Conservation (phyloP, 2,113 vertebrate species). For the Rhombomys opimus region DNA sequence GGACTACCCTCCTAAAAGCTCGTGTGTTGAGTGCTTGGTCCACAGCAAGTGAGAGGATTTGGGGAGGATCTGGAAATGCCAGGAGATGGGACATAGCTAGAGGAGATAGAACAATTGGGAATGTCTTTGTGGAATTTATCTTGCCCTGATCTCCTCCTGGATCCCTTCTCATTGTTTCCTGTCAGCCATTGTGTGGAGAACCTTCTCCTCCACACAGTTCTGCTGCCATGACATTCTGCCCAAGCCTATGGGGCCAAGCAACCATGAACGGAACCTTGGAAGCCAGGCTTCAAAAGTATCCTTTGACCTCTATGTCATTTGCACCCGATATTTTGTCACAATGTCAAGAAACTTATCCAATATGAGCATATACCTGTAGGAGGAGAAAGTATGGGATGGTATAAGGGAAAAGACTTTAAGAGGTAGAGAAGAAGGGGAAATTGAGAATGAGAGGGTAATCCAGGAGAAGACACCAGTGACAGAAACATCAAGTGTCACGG, state of each 20-base stretch:
- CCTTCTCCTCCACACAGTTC: neutral
- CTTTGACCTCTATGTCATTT: neutral
- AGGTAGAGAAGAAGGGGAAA: too few relatives aligned
- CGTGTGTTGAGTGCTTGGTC: neutral
- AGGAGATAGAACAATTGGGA: neutral
- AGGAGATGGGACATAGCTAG: neutral
- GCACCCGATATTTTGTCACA: neutral
- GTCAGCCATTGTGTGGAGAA: neutral
- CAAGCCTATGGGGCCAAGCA: neutral
- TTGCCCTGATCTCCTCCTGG: neutral
- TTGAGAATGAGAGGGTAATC: neutral
- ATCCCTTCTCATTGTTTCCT: neutral
- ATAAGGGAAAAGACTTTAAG: neutral
- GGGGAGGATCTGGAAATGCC: neutral
- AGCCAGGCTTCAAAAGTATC: neutral
- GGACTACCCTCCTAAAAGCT: neutral
- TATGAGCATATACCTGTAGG: neutral
- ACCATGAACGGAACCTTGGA: neutral
- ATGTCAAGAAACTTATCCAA: neutral
- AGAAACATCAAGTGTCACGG: neutral
- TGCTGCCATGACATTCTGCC: neutral
- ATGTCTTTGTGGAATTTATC: neutral
- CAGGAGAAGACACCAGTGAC: accelerated
- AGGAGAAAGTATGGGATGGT: too few relatives aligned
- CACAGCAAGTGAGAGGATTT: too few relatives aligned